phyloP scores from a whole-genome alignment of 2,888 invertebrate species.

The Andrena praecox region DNA sequence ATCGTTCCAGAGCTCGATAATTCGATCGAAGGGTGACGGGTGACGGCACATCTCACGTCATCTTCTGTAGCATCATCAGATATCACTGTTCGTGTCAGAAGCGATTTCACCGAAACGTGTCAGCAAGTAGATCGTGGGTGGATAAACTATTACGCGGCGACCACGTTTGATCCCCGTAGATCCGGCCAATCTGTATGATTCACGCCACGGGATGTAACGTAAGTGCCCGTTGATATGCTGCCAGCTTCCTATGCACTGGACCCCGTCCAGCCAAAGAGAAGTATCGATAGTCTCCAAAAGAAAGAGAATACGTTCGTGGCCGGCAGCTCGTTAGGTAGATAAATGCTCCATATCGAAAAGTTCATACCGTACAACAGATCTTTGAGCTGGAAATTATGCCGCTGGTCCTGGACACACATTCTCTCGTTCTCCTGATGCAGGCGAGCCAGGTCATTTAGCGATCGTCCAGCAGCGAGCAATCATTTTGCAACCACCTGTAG shows the following conservation, averaged over 20 bases:
- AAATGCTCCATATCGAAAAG: conserved; percentile 67
- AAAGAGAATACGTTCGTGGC: conserved; percentile 36
- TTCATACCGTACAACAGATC: conserved; percentile 63
- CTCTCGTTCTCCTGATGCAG: neutral
- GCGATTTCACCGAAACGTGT: neutral
- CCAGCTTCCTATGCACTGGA: conserved; percentile 57
- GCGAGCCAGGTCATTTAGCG: neutral
- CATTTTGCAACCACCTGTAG: conserved; percentile 77
- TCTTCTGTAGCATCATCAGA: no score
- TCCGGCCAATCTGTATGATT: conserved; percentile 6
- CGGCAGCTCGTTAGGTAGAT: conserved; percentile 56
- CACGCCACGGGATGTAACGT: conserved; percentile 15
- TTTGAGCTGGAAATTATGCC: conserved; percentile 57
- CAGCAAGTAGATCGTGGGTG: conserved; percentile 43
- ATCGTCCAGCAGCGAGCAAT: conserved; percentile 54
- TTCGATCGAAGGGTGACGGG: neutral
- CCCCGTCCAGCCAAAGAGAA: conserved; percentile 22
- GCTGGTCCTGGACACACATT: conserved; percentile 64
- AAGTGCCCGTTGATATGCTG: conserved; percentile 54
- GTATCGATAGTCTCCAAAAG: conserved; percentile 6
- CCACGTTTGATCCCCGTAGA: neutral
- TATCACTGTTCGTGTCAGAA: conserved; percentile 1
- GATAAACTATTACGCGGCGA: conserved; percentile 44
- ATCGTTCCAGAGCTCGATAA: neutral
- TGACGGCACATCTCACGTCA: neutral